These are phyloP conservation scores for Sebastes matsubarae DNA, from an alignment of 2,797 vertebrate genomes.

Conservation along the genomic window DNA sequence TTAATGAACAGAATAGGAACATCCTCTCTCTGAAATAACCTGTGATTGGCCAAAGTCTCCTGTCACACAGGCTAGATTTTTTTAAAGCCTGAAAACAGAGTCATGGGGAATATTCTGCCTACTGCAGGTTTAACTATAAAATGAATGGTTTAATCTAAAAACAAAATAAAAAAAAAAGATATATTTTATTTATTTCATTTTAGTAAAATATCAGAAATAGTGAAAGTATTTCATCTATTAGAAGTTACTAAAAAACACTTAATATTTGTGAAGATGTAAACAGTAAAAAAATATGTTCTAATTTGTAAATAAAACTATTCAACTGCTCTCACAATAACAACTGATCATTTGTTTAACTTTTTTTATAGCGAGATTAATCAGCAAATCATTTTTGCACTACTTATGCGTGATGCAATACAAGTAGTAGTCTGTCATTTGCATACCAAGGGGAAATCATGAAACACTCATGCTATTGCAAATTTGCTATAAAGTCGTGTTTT, in stretches of 20 bases:
- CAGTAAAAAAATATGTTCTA: not conserved
- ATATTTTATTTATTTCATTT: not conserved
- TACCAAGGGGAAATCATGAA: no score
- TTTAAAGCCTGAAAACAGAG: no score
- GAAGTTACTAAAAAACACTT: not conserved
- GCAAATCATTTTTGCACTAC: not conserved
- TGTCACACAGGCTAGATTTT: fast-evolving
- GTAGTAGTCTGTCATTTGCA: not conserved
- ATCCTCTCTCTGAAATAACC: fast-evolving
- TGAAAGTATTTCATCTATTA: no score
- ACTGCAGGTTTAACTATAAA: not conserved
- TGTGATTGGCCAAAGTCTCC: no score
- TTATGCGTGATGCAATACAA: not conserved
- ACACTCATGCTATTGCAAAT: no score
- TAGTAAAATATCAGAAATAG: not conserved
- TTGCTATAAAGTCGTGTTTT: no score
- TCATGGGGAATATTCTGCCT: no score
- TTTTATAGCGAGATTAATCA: not conserved
- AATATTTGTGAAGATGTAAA: not conserved
- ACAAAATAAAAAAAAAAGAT: no score
- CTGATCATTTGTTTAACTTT: not conserved
- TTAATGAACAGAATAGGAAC: no score
- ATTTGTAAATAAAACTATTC: not conserved
- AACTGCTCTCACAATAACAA: not conserved
- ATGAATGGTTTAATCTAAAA: not conserved